A percentile compares a stretch with the other conserved stretches of the same genome.
phyloP scores from a whole-genome alignment of 2,888 invertebrate species.

The Lasioglossum leucozonium region DNA sequence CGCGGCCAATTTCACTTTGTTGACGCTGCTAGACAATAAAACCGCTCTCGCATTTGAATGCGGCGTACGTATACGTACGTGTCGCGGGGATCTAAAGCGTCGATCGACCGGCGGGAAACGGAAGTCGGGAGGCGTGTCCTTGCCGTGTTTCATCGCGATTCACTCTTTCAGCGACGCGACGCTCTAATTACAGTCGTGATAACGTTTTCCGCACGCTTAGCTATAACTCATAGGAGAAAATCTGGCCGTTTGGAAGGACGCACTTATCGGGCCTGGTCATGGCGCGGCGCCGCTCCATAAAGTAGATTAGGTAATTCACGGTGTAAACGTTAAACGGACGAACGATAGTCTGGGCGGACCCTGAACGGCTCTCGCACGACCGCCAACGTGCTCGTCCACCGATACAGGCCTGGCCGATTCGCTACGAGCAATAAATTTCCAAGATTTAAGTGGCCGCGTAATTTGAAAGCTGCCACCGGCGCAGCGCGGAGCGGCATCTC shows the following conservation, averaged over 20 bases:
- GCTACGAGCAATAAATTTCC: constrained; percentile 64
- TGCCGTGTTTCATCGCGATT: constrained; percentile 76
- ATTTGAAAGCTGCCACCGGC: constrained; percentile 60
- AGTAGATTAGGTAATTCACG: constrained; percentile 77
- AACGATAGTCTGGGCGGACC: constrained; percentile 56
- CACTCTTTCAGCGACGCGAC: constrained; percentile 75
- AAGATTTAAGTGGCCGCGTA: constrained; percentile 68
- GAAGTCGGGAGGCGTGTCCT: constrained; percentile 42
- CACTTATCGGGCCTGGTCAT: constrained; percentile 73
- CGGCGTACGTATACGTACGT: not conserved
- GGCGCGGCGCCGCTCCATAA: constrained; percentile 69
- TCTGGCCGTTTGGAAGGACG: constrained; percentile 62
- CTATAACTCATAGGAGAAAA: constrained; percentile 77
- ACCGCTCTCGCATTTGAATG: not conserved
- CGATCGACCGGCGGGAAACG: constrained; percentile 35
- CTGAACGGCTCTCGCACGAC: constrained; percentile 20
- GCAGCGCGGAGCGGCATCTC: not conserved
- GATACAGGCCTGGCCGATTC: constrained; percentile 61
- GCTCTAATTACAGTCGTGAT: constrained; percentile 78
- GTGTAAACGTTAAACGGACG: constrained; percentile 70
- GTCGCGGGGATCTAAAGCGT: constrained; percentile 18
- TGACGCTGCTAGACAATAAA: not conserved
- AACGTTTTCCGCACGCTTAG: constrained; percentile 77
- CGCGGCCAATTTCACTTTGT: not conserved
- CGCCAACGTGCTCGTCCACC: constrained; percentile 36